Percentiles rank a stretch among this genome's conserved stretches.
Evolutionary conservation across 2,888 invertebrate species (phyloP).

Genomic region (Trimorus sp.): DNA sequence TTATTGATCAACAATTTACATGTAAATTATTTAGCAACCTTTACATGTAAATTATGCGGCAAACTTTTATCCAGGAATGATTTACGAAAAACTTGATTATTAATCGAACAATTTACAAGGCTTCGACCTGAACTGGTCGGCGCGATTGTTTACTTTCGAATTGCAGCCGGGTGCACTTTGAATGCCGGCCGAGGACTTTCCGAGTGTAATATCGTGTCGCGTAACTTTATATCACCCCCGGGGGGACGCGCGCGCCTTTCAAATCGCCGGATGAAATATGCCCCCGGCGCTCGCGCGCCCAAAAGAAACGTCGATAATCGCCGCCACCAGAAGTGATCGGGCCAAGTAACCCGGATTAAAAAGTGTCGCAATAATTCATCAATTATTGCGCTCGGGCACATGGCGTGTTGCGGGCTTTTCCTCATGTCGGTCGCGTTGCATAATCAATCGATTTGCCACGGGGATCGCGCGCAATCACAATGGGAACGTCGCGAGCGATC

Average conservation of each 20-base stretch:
- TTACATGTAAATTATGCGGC: no score
- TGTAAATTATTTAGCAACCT: no score
- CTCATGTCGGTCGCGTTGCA: no score
- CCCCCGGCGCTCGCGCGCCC: neutral
- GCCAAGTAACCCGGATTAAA: conserved; percentile 44
- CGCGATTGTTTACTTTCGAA: conserved; percentile 57
- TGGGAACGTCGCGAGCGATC: no score
- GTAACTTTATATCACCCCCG: conserved; percentile 48
- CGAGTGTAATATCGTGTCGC: conserved; percentile 60
- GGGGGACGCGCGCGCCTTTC: conserved; percentile 45
- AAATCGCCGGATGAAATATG: conserved; percentile 59
- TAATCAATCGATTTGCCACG: no score
- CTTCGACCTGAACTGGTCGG: neutral
- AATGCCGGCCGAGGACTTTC: conserved; percentile 55
- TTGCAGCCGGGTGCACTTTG: conserved; percentile 55
- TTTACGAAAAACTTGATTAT: no score
- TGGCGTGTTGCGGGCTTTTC: conserved; percentile 14
- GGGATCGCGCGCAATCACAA: no score
- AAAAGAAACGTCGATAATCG: conserved; percentile 53
- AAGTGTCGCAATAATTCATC: conserved; percentile 52
- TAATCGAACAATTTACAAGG: no score
- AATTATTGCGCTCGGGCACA: conserved; percentile 44
- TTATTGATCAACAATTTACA: neutral
- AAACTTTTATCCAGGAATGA: no score
- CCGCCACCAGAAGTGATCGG: conserved; percentile 47